phyloP scores from a whole-genome alignment of 1,140 invertebrate species.

The Stegodyphus dumicola region DNA sequence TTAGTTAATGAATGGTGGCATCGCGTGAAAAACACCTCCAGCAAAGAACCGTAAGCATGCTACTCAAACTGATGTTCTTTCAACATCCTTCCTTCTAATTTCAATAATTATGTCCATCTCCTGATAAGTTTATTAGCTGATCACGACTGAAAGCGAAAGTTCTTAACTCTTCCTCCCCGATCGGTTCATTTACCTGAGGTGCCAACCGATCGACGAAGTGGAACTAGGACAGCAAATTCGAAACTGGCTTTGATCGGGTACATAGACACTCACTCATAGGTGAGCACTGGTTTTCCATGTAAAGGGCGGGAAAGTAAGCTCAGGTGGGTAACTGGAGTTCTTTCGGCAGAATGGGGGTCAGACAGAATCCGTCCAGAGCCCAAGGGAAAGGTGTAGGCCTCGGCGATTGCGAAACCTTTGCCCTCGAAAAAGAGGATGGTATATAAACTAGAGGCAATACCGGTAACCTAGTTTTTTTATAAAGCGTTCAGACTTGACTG shows the following conservation, averaged over 20 bases:
- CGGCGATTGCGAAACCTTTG: slow-evolving; percentile 38
- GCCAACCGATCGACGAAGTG: not conserved
- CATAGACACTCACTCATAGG: slow-evolving; percentile 2
- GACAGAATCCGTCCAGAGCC: slow-evolving; percentile 23
- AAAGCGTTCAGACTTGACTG: slow-evolving; percentile 8
- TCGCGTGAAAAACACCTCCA: too few species aligned
- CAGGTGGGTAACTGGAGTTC: not conserved
- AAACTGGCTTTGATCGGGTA: not conserved
- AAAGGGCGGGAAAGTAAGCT: slow-evolving; percentile 22
- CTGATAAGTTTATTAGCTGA: not conserved
- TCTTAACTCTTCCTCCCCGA: not conserved
- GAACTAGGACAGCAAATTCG: slow-evolving; percentile 13
- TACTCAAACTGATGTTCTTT: too few species aligned
- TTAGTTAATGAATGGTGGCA: too few species aligned
- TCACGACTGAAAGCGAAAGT: slow-evolving; percentile 25
- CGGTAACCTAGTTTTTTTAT: slow-evolving; percentile 54
- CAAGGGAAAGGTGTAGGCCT: slow-evolving; percentile 49
- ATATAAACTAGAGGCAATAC: slow-evolving; percentile 52
- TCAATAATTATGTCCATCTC: not conserved
- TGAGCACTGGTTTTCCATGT: slow-evolving; percentile 1
- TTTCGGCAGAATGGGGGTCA: slow-evolving; percentile 31
- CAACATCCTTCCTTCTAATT: too few species aligned
- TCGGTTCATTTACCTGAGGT: slow-evolving; percentile 42
- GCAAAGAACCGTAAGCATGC: too few species aligned
- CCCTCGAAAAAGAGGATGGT: slow-evolving; percentile 47